phyloP scores from a whole-genome alignment of 2,888 invertebrate genomes.

The Oasisia sp. region DNA sequence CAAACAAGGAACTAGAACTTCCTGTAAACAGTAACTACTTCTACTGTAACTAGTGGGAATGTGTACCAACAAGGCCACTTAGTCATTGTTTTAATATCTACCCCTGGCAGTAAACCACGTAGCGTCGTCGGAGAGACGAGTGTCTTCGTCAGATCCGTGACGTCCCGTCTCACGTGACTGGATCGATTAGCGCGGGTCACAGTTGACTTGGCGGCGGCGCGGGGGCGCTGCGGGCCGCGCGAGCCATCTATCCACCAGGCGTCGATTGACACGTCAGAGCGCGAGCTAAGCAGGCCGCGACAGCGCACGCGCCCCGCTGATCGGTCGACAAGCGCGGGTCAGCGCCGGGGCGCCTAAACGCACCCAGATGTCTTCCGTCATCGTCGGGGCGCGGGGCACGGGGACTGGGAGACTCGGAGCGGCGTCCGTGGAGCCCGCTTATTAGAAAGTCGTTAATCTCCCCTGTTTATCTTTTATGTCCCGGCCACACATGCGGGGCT shows the following conservation, averaged over 20 bases:
- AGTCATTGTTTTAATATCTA: no score
- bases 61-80: no score
- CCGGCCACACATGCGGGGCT: not conserved
- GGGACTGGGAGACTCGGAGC: not conserved
- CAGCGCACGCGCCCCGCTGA: slow-evolving; percentile 2
- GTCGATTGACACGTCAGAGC: not conserved
- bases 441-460: slow-evolving; percentile 3
- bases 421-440: not conserved
- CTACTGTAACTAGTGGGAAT: no score
- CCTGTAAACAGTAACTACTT: no score
- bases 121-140: not conserved
- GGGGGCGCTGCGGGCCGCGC: not conserved
- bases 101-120: no score
- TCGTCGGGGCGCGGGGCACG: not conserved
- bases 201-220: slow-evolving; percentile 3
- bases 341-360: slow-evolving; percentile 3
- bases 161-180: not conserved
- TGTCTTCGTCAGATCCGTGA: no score
- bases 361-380: slow-evolving; percentile 13
- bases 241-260: not conserved
- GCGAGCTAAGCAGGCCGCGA: not conserved
- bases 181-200: slow-evolving; percentile 6
- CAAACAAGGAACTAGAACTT: no score
- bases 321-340: slow-evolving; percentile 3
- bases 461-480: not conserved